Evolutionary conservation across 1,140 invertebrate genomes (phyloP), one percentile per base, ranked within the genome.

Genomic region (Laupala kohalensis): DNA sequence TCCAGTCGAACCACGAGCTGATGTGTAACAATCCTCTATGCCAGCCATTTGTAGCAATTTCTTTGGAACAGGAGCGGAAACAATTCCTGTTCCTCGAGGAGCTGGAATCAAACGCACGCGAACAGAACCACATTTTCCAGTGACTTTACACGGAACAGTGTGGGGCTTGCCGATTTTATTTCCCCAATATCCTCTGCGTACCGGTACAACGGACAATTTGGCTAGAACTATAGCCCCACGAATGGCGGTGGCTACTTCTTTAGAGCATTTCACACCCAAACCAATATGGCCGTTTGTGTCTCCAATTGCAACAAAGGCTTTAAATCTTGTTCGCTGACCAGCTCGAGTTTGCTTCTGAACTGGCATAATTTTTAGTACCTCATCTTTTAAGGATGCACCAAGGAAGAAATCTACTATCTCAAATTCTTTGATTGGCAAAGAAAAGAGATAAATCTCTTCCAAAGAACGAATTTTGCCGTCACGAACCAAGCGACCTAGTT

Each of bases 341-440:
- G 98, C 98, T 84, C 97, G 89, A 5, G 98, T 99, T 82, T 99
- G 98, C 82, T 99, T 99, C 86, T 99, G 98, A 6, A 99, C 98
- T 74, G 98, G 97, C 95, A 98, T 99, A 79, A 99, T 99, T 83
- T 99, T 99, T 53, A 99, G 84, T 1, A 93, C 97, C 81, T 99
- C 98, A 84, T 99, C 98, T 78, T 98, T 98, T 13, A 99, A 83
- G 6, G 89, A 81, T 0, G 89, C 82, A 28, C 95, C 94, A 78
- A 99, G 89, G 84, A 99, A 98, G 80, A 92, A 92, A 80, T 99
- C 98, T 75, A 99, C 98, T 81, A 99, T 99, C 84, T 99, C 97
- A 78, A 90, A 96, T 84, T 99, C 98, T 87, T 99, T 99, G 78
- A 99, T 99, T 19, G 97, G 97, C 9, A 99, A 82, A 67, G 97